Percentiles rank a stretch among this genome's conserved stretches.
Conservation (phyloP, 37 sponge, comb jelly and placozoan genomes). For the Chondrilla cf. caribensis region DNA sequence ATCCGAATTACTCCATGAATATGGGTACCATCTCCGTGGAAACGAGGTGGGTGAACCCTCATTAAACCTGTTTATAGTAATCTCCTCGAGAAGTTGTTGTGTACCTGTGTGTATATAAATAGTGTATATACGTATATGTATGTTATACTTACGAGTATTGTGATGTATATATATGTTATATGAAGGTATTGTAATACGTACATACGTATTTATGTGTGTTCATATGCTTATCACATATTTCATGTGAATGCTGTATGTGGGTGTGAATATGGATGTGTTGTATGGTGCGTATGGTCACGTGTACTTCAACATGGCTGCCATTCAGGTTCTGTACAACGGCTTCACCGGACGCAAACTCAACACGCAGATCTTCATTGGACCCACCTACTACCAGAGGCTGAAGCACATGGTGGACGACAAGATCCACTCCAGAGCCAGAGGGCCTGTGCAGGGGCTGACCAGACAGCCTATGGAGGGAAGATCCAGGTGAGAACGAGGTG, state of each 20-base stretch:
- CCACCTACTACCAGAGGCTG: slow-evolving; percentile 99
- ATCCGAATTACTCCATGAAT: slow-evolving; percentile 87
- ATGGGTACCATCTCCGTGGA: slow-evolving; percentile 95
- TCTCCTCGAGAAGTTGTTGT: neutral
- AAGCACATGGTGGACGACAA: slow-evolving; percentile 99
- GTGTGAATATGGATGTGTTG: too few species aligned
- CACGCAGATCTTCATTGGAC: slow-evolving; percentile 97
- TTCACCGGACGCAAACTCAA: slow-evolving; percentile 99
- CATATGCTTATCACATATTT: too few species aligned
- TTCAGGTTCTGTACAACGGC: slow-evolving; percentile 97
- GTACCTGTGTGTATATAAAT: too few species aligned
- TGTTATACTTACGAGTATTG: too few species aligned
- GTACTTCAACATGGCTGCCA: too few species aligned
- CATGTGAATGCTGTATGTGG: too few species aligned
- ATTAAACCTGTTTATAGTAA: neutral
- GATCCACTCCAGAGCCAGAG: slow-evolving; percentile 97
- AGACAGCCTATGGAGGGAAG: slow-evolving; percentile 99
- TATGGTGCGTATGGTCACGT: too few species aligned
- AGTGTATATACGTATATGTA: too few species aligned
- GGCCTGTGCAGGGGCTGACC: slow-evolving; percentile 94
- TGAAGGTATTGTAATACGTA: too few species aligned
- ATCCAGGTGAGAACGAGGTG: slow-evolving; percentile 62
- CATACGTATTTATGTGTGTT: too few species aligned
- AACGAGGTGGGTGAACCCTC: slow-evolving; percentile 67
- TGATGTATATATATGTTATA: too few species aligned